A percentile compares a stretch with the other conserved stretches of the same genome.
Conservation (phyloP, 1,140 invertebrate genomes). For the Drosophila repletoides region DNA sequence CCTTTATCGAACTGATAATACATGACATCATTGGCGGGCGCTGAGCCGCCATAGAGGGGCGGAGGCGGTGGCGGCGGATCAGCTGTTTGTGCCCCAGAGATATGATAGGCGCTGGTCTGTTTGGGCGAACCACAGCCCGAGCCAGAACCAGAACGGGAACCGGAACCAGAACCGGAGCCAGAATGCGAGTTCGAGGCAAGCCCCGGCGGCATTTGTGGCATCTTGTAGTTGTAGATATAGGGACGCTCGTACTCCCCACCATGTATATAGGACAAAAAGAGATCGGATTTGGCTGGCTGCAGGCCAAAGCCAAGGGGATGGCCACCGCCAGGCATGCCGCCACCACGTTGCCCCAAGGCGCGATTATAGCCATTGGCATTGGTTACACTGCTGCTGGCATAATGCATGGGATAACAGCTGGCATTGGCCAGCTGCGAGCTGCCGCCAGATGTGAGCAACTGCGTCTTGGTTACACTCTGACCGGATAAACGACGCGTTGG, state of each 20-base stretch:
- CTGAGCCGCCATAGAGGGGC: constrained; percentile 67
- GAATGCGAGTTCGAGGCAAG: not conserved
- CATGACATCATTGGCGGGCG: constrained; percentile 78
- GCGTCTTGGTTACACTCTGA: constrained; percentile 73
- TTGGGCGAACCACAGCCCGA: constrained; percentile 50
- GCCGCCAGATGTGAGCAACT: constrained; percentile 49
- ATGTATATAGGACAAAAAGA: constrained; percentile 79
- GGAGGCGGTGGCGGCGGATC: constrained; percentile 69
- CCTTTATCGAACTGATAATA: constrained; percentile 82
- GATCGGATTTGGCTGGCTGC: constrained; percentile 80
- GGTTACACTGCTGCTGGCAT: constrained; percentile 55
- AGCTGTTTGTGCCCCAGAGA: constrained; percentile 77
- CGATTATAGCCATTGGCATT: constrained; percentile 51
- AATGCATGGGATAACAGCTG: constrained; percentile 70
- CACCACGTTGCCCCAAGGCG: constrained; percentile 44
- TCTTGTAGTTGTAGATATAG: constrained; percentile 81
- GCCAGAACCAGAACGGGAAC: constrained; percentile 11
- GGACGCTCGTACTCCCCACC: constrained; percentile 73
- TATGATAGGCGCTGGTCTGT: constrained; percentile 73
- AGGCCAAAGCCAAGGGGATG: constrained; percentile 39
- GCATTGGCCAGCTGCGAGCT: constrained; percentile 62
- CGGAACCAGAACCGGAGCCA: constrained; percentile 13
- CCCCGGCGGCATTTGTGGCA: constrained; percentile 71
- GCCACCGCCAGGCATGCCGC: not conserved
- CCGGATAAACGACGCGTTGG: constrained; percentile 74